A percentile compares a stretch with the other conserved stretches of the same genome.
Conservation (phyloP, 2,113 vertebrate species). For the Myrmecophaga tridactyla region DNA sequence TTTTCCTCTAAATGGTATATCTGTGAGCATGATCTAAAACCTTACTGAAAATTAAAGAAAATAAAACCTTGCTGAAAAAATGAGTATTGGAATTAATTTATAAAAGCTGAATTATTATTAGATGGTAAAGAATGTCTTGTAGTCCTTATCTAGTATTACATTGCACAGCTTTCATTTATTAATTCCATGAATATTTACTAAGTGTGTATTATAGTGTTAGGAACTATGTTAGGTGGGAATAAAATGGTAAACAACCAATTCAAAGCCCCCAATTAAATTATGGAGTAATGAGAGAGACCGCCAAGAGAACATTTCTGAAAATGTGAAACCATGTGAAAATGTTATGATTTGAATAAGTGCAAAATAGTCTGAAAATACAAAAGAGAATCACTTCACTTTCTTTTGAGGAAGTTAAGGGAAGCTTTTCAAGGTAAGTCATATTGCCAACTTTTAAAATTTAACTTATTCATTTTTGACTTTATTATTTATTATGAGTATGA, state of each 20-base stretch:
- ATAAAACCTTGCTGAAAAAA: not conserved
- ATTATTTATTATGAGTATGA: not conserved
- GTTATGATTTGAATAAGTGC: not conserved
- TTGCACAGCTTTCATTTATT: not conserved
- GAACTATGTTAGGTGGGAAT: not conserved
- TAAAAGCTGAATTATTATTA: not conserved
- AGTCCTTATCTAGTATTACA: not conserved
- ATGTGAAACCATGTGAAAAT: not conserved
- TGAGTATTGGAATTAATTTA: not conserved
- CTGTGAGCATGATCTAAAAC: not conserved
- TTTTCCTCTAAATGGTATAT: not conserved
- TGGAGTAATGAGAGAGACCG: not conserved
- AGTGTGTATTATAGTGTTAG: not conserved
- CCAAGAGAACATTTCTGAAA: not conserved
- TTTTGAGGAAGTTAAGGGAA: constrained; percentile 19
- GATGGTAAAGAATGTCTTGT: not conserved
- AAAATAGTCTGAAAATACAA: not conserved
- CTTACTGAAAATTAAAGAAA: not conserved
- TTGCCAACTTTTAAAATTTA: not conserved
- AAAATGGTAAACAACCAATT: not conserved
- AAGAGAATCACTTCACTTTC: not conserved
- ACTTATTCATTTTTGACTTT: not conserved
- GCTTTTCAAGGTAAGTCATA: not conserved
- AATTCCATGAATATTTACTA: not conserved
- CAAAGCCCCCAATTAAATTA: not conserved